These are phyloP conservation scores for Decapterus maruadsi DNA, from an alignment of 2,797 vertebrate species.

Conservation along the genomic window DNA sequence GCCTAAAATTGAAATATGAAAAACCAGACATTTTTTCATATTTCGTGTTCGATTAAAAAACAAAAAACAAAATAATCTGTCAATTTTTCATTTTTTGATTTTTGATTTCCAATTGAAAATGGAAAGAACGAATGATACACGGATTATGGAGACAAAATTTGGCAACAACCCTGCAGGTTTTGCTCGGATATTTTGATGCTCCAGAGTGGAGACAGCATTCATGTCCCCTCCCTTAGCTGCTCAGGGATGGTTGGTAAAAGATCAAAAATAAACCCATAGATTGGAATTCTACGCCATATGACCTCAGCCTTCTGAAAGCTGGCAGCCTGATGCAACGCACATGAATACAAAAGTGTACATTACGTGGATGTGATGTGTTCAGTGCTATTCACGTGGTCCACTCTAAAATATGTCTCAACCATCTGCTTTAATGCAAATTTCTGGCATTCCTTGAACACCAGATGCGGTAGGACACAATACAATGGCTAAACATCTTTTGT, in stretches of 20 bases:
- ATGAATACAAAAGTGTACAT: constrained; percentile 4
- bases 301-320: neutral
- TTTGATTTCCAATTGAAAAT: too few relatives aligned
- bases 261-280: neutral
- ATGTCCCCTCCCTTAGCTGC: too few relatives aligned
- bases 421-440: constrained; percentile 28
- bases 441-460: constrained; percentile 17
- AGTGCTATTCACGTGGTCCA: neutral
- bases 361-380: neutral
- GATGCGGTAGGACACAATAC: constrained; percentile 30
- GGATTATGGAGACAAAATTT: too few relatives aligned
- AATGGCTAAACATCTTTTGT: constrained; percentile 22
- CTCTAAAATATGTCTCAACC: constrained; percentile 20
- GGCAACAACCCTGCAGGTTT: too few relatives aligned
- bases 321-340: neutral
- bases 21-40: too few relatives aligned
- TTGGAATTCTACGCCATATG: neutral
- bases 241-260: neutral
- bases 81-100: too few relatives aligned
- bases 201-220: too few relatives aligned
- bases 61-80: too few relatives aligned
- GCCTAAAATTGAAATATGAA: too few relatives aligned
- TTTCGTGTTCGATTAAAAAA: too few relatives aligned
- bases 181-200: too few relatives aligned
- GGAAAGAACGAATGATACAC: too few relatives aligned